These are phyloP conservation scores for Entomobrya multifasciata DNA, from an alignment of 2,888 invertebrate species.

Conservation along the genomic window DNA sequence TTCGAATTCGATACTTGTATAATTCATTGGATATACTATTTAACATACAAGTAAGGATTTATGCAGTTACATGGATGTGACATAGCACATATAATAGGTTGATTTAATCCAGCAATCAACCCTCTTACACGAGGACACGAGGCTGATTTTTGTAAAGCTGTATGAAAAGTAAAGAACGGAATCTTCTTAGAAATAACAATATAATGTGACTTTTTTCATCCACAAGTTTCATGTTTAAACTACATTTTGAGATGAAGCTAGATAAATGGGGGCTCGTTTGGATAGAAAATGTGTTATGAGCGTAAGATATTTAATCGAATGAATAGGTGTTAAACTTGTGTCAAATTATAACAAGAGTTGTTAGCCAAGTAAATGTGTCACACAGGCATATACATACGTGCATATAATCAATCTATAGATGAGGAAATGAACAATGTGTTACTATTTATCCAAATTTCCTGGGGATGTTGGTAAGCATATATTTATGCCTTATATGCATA, in stretches of 20 bases:
- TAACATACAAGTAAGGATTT: no score
- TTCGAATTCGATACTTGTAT: no score
- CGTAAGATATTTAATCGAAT: conserved; percentile 13
- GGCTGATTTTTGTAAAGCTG: conserved; percentile 64
- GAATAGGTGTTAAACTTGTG: conserved; percentile 64
- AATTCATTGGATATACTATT: no score
- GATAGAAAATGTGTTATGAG: no score
- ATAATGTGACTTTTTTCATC: conserved; percentile 38
- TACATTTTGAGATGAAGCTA: no score
- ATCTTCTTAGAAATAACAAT: conserved; percentile 47
- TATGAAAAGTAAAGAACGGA: conserved; percentile 46
- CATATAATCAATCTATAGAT: neutral
- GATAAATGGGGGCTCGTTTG: no score
- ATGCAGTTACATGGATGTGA: no score
- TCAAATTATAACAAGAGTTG: conserved; percentile 40
- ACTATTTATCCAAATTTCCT: no score
- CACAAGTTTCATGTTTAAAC: neutral
- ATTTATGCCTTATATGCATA: no score
- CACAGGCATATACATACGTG: neutral
- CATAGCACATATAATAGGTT: neutral
- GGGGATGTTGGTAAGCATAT: no score
- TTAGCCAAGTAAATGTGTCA: neutral
- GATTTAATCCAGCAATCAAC: conserved; percentile 9
- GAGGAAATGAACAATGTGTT: no score
- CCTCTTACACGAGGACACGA: conserved; percentile 19